phyloP scores from a whole-genome alignment of 2,113 vertebrate species.

The Microcebus tavaratra region DNA sequence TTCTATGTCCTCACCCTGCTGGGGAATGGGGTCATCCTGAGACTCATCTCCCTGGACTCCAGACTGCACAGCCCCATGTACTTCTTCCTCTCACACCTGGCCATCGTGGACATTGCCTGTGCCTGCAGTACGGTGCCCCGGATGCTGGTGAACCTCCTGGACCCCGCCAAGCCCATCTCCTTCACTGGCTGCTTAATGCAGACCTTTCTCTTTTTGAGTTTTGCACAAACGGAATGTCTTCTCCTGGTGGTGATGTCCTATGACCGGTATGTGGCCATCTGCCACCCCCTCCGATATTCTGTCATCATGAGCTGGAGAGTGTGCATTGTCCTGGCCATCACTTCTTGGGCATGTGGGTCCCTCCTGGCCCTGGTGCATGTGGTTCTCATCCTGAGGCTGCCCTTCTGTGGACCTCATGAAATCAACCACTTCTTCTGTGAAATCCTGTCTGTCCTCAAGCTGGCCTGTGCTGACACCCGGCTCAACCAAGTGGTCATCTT shows the following conservation, averaged over 20 bases:
- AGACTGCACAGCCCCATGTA: constrained; percentile 72
- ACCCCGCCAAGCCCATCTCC: constrained; percentile 21
- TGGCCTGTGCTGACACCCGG: constrained; percentile 54
- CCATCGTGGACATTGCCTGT: background rate
- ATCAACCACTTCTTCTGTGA: constrained; percentile 74
- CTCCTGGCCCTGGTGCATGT: background rate
- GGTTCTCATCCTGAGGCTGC: background rate
- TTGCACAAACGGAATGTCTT: background rate
- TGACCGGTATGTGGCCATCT: constrained; percentile 64
- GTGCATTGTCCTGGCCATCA: background rate
- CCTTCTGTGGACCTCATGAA: constrained; percentile 49
- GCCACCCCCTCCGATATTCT: constrained; percentile 25
- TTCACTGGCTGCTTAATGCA: constrained; percentile 47
- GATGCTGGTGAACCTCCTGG: constrained; percentile 51
- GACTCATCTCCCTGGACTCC: constrained; percentile 29
- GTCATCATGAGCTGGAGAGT: background rate
- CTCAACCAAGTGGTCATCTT: constrained; percentile 12
- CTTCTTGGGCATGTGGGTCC: constrained; percentile 26
- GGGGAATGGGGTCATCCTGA: constrained; percentile 59
- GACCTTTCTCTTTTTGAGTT: constrained; percentile 54
- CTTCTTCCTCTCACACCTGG: constrained; percentile 69
- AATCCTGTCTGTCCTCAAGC: constrained; percentile 58
- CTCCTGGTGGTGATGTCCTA: constrained; percentile 68
- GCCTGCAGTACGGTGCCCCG: constrained; percentile 31
- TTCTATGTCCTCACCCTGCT: background rate